These are phyloP conservation scores for Camponotus fellah DNA, from an alignment of 2,888 invertebrate genomes.

Conservation along the genomic window DNA sequence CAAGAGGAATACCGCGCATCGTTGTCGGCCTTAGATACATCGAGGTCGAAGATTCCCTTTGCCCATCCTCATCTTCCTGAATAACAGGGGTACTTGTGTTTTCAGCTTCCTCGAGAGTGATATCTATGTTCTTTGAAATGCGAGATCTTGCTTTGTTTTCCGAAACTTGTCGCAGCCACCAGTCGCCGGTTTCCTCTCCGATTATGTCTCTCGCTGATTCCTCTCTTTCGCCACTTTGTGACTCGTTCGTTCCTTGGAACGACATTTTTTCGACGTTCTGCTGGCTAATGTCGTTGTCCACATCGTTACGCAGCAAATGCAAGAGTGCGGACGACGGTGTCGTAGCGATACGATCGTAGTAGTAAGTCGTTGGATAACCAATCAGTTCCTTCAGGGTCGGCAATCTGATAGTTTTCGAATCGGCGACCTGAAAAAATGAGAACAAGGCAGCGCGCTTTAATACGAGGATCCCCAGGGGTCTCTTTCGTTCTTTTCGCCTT, in stretches of 20 bases:
- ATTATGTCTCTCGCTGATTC: not conserved
- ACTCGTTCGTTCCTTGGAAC: not conserved
- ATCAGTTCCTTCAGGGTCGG: slow-evolving; percentile 83
- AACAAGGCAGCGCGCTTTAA: slow-evolving; percentile 75
- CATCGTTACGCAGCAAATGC: slow-evolving; percentile 48
- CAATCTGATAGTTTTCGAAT: slow-evolving; percentile 75
- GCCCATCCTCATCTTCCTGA: slow-evolving; percentile 35
- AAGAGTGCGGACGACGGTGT: slow-evolving; percentile 61
- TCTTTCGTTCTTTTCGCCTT: slow-evolving; percentile 60
- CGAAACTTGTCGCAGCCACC: slow-evolving; percentile 30
- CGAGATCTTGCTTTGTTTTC: slow-evolving; percentile 25
- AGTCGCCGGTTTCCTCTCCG: slow-evolving; percentile 30
- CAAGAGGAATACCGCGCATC: slow-evolving; percentile 65
- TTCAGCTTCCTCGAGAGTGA: not conserved
- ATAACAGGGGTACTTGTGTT: slow-evolving; percentile 14
- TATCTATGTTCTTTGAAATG: not conserved
- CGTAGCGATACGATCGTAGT: slow-evolving; percentile 37
- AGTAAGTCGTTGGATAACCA: slow-evolving; percentile 67
- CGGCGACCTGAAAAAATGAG: slow-evolving; percentile 84
- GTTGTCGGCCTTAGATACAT: slow-evolving; percentile 70
- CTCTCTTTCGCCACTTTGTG: not conserved
- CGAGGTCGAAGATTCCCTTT: slow-evolving; percentile 46
- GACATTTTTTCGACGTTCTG: slow-evolving; percentile 21
- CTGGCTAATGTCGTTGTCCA: slow-evolving; percentile 24
- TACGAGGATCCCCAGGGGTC: slow-evolving; percentile 52